These are phyloP conservation scores for Meteorus sp. DNA, from an alignment of 1,140 invertebrate species.

Conservation along the genomic window DNA sequence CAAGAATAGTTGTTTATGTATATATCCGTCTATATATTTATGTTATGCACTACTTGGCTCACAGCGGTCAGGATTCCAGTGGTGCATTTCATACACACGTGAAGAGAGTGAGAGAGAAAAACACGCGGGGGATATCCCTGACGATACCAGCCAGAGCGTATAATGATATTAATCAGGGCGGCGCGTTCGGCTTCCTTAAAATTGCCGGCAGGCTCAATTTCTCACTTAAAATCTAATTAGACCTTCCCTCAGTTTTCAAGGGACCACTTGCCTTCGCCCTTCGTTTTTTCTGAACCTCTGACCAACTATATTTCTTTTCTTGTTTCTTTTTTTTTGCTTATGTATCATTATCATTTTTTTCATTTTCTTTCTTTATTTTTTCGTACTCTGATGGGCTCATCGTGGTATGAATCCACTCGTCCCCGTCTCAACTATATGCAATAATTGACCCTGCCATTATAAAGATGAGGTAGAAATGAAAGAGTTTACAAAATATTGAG, in stretches of 20 bases:
- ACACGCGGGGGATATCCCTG: constrained; percentile 12
- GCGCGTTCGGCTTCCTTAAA: constrained; percentile 58
- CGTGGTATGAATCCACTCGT: too few relatives aligned
- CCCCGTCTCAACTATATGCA: too few relatives aligned
- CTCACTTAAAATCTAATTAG: constrained; percentile 60
- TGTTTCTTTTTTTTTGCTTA: constrained; percentile 5
- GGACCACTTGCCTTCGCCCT: constrained; percentile 14
- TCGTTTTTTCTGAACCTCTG: constrained; percentile 6
- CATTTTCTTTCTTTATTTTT: too few relatives aligned
- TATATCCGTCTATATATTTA: too few relatives aligned
- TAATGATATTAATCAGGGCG: constrained; percentile 59
- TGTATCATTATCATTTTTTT: too few relatives aligned
- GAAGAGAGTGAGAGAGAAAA: constrained; percentile 8
- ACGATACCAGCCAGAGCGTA: constrained; percentile 36
- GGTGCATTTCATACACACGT: background rate
- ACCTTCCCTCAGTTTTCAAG: constrained; percentile 39
- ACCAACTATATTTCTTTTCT: background rate
- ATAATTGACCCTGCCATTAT: too few relatives aligned
- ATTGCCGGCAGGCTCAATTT: constrained; percentile 59
- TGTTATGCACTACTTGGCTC: background rate
- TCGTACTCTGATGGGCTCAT: too few relatives aligned
- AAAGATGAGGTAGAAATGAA: too few relatives aligned
- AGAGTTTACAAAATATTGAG: too few relatives aligned
- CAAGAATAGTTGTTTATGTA: too few relatives aligned
- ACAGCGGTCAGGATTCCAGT: background rate